Evolutionary conservation across 1,140 invertebrate species (phyloP).

Genomic region (Diorhabda carinulata): DNA sequence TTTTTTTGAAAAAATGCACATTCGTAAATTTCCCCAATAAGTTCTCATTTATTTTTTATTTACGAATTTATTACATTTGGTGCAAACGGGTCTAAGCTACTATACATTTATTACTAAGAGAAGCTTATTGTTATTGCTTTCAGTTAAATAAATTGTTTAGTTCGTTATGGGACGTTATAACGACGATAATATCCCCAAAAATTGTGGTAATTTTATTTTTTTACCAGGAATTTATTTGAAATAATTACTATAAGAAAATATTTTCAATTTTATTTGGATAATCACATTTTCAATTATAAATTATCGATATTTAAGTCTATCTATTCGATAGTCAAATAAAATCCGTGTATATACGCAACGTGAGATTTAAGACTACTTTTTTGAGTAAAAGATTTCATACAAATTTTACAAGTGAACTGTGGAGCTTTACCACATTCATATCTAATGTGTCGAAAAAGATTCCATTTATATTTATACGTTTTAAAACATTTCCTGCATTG

Average conservation of each 20-base stretch:
- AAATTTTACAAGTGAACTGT: conserved; percentile 47
- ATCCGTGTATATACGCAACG: conserved; percentile 5
- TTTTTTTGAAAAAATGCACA: too few species aligned
- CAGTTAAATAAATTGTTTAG: too few species aligned
- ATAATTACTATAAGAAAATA: not conserved
- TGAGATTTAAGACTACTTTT: conserved; percentile 31
- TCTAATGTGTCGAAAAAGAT: conserved; percentile 49
- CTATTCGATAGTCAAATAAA: conserved; percentile 1
- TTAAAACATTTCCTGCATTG: conserved; percentile 25
- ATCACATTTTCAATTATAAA: not conserved
- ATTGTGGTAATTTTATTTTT: too few species aligned
- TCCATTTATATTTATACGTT: conserved; percentile 47
- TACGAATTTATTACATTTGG: too few species aligned
- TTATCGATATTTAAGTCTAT: not conserved
- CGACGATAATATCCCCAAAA: too few species aligned
- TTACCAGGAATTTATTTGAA: not conserved
- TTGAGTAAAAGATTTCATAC: conserved; percentile 27
- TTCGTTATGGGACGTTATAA: too few species aligned
- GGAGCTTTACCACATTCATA: conserved; percentile 54
- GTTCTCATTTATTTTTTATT: too few species aligned
- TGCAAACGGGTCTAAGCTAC: too few species aligned
- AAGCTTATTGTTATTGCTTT: too few species aligned
- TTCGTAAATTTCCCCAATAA: too few species aligned
- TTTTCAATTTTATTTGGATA: not conserved
- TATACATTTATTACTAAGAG: too few species aligned